Evolutionary conservation across 2,113 vertebrate species (phyloP).

Genomic region (Halcyon senegalensis): DNA sequence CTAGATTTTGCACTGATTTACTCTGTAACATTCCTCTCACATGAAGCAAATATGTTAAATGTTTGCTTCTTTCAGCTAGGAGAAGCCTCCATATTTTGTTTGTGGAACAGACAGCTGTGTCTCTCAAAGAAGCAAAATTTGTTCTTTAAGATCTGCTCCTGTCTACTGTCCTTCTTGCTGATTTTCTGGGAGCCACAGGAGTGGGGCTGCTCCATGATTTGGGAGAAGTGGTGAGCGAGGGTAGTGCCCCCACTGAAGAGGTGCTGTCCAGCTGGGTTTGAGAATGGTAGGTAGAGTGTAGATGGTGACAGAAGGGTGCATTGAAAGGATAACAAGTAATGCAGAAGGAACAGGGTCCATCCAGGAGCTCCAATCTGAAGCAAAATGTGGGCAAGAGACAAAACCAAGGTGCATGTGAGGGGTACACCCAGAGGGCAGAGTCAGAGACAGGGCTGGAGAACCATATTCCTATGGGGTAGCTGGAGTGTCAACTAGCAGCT

Average conservation of each 20-base stretch:
- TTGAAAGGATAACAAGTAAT: accelerated
- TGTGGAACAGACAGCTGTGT: not conserved
- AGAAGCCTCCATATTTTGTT: not conserved
- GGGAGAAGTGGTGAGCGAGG: not conserved
- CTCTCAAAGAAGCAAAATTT: not conserved
- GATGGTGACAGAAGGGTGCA: not conserved
- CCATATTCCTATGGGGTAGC: accelerated
- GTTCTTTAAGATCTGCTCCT: not conserved
- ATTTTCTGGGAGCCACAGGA: not conserved
- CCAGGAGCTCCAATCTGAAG: not conserved
- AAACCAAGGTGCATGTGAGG: not conserved
- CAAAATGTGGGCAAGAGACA: not conserved
- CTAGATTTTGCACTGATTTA: not conserved
- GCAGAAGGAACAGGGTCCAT: not conserved
- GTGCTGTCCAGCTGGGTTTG: not conserved
- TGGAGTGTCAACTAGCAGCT: not conserved
- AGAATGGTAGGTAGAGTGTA: not conserved
- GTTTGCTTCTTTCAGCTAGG: not conserved
- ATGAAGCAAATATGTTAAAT: not conserved
- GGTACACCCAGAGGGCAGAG: not conserved
- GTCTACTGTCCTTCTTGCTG: not conserved
- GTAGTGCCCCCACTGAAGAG: accelerated
- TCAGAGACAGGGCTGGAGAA: not conserved
- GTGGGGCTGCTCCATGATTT: not conserved
- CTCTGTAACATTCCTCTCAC: not conserved